Evolutionary conservation across 2,113 vertebrate genomes (phyloP).

Genomic region (Odocoileus hemionus): DNA sequence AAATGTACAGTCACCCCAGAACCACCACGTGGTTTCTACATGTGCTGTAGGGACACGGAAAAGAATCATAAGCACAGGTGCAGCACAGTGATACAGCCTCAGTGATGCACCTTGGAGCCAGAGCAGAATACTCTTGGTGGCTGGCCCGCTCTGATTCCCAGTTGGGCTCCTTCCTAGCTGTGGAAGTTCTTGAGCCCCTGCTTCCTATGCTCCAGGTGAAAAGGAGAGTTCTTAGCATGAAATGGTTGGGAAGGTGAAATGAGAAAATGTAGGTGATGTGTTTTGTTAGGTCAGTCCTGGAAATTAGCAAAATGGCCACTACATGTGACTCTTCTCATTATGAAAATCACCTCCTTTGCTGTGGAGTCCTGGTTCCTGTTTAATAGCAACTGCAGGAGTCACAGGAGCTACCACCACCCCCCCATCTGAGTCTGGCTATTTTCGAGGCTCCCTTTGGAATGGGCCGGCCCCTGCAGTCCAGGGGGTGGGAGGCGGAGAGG

Average conservation of each 20-base stretch:
- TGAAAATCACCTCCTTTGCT: slow-evolving; percentile 58
- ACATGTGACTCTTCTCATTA: slow-evolving; percentile 26
- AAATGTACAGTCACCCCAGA: neutral
- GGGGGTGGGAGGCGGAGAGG: slow-evolving; percentile 46
- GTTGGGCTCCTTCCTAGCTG: neutral
- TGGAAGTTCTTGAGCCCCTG: neutral
- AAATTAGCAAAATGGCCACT: slow-evolving; percentile 22
- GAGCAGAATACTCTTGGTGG: neutral
- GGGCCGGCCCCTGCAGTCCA: slow-evolving; percentile 47
- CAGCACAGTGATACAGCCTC: neutral
- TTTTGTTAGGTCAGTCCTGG: slow-evolving; percentile 10
- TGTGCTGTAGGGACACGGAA: neutral
- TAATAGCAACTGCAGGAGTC: slow-evolving; percentile 34
- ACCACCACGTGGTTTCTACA: neutral
- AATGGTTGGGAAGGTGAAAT: neutral
- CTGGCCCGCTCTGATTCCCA: neutral
- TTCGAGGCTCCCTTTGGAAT: slow-evolving; percentile 56
- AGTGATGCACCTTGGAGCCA: neutral
- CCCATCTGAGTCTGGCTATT: slow-evolving; percentile 40
- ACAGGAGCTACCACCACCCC: neutral
- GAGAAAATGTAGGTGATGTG: slow-evolving; percentile 22
- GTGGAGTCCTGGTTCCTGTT: slow-evolving; percentile 57
- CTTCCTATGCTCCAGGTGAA: neutral
- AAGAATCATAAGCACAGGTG: neutral
- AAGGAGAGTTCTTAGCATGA: neutral